phyloP scores from a whole-genome alignment of 1,140 invertebrate species.

The Pectinophora gossypiella region DNA sequence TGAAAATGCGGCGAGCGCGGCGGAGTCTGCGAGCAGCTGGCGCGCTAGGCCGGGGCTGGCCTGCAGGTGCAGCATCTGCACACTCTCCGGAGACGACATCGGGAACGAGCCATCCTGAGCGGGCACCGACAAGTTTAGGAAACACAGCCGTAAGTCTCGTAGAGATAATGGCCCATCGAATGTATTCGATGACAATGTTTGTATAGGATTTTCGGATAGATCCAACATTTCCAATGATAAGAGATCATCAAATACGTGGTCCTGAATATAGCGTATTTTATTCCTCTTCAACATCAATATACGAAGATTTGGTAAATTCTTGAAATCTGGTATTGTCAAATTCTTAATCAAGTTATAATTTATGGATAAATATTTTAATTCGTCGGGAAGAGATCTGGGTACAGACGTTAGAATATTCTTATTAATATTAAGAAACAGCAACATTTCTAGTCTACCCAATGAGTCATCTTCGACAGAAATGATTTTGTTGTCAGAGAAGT shows the following conservation, averaged over 20 bases:
- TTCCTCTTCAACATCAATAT: constrained; percentile 83
- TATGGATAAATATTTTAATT: constrained; percentile 68
- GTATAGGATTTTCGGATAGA: constrained; percentile 86
- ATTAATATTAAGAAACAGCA: constrained; percentile 87
- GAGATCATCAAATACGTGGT: constrained; percentile 81
- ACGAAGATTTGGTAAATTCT: constrained; percentile 81
- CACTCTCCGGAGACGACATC: constrained; percentile 80
- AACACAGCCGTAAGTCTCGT: constrained; percentile 80
- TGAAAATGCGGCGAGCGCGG: constrained; percentile 81
- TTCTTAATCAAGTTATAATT: constrained; percentile 78
- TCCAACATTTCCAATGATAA: constrained; percentile 81
- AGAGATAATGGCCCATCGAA: constrained; percentile 81
- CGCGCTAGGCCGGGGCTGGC: constrained; percentile 82
- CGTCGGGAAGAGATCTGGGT: constrained; percentile 76
- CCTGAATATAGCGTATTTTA: constrained; percentile 79
- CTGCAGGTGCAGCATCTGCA: constrained; percentile 84
- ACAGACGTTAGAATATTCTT: constrained; percentile 82
- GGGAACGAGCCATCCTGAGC: constrained; percentile 81
- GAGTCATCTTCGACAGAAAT: constrained; percentile 89
- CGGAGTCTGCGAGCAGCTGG: constrained; percentile 81
- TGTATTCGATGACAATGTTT: constrained; percentile 79
- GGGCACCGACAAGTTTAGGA: constrained; percentile 77
- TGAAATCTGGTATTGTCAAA: constrained; percentile 81
- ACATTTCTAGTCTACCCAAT: constrained; percentile 86
- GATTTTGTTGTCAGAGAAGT: constrained; percentile 88